Base-by-base conservation (phyloP, 2,113 vertebrate species). In the Apteryx owenii region DNA sequence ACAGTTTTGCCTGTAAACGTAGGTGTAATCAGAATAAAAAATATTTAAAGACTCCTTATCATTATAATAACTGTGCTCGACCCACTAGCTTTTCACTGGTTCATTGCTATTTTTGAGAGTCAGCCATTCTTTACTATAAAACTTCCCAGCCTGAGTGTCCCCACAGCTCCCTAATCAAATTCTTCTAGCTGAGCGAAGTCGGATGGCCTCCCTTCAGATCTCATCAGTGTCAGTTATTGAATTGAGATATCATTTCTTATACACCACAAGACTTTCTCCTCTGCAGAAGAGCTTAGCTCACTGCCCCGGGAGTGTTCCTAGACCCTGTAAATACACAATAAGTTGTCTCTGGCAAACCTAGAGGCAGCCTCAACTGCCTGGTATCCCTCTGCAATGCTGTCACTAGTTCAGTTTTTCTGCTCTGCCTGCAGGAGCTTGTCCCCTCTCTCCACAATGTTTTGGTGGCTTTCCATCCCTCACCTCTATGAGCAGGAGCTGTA, bases 401-500 rank as follows among this genome's bases (percentile, higher is more conserved):
- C 20, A 10, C 44, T 76, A 79, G 68, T 11, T 22, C 12, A 69
- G 21, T 50, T 61, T 72, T 93, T 88, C 44, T 90, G 23, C n/a
- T 71, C 15, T 92, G 68, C 12, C 11, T 7, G 51, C 46, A 5
- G 8, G 6, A 69, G 4, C 44, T 38, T 81, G 21, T 28, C 5
- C 1, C 14, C 3, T 86, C 16, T 51, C 42, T 42, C 14, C 14
- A 28, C 9, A 65, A 5, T 46, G 48, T 64, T 70, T 53, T 53
- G 38, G 46, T 23, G n/a, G 40, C 10, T 46, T 60, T 72, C 13
- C 3, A 68, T 4, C 28, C 23, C 11, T 69, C 2, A 0, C 8
- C 0, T 4, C 62, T 65, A n/a, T 3, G 0, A 46, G 51, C 9
- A 62, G 42, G 13, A 51, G 6, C 10, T n/a, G 5, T 46, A 54